phyloP scores from a whole-genome alignment of 2,797 vertebrate species.

The Siniperca scherzeri region DNA sequence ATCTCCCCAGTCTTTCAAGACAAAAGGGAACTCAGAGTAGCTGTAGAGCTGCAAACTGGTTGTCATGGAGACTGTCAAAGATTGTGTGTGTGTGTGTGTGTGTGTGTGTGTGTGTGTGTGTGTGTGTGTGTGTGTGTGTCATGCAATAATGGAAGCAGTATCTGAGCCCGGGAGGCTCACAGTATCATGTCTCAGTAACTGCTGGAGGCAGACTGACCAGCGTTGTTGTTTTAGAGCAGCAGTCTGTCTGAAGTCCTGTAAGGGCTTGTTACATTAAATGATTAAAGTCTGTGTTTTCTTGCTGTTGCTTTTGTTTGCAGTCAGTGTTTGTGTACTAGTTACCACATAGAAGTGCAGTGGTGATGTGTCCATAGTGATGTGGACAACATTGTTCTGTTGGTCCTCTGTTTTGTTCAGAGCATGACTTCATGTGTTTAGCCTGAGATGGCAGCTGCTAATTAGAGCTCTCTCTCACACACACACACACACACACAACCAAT shows the following conservation, averaged over 20 bases:
- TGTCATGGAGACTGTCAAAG: conserved; percentile 89
- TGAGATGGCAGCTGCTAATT: conserved; percentile 68
- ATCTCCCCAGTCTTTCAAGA: conserved; percentile 84
- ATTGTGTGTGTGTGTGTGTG: conserved; percentile 54
- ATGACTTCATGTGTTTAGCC: conserved; percentile 50
- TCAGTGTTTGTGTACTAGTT: conserved; percentile 19
- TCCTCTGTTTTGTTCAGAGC: conserved; percentile 27
- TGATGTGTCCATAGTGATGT: conserved; percentile 39
- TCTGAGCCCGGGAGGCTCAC: conserved; percentile 66
- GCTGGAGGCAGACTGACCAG: conserved; percentile 70
- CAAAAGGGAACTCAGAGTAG: conserved; percentile 84
- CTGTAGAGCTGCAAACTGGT: conserved; percentile 83
- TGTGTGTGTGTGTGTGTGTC: conserved; percentile 53
- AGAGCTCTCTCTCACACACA: conserved; percentile 11
- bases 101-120: conserved; percentile 47
- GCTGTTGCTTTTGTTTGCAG: conserved; percentile 23
- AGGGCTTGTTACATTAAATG: conserved; percentile 35
- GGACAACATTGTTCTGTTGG: conserved; percentile 5
- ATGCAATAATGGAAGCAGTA: conserved; percentile 75
- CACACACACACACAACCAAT: conserved; percentile 13
- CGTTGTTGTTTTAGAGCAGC: conserved; percentile 44
- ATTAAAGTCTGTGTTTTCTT: conserved; percentile 26
- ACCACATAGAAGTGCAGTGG: conserved; percentile 16
- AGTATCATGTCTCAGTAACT: conserved; percentile 72
- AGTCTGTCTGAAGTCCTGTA: conserved; percentile 37